Evolutionary conservation across 2,797 vertebrate genomes (phyloP), one percentile per base, ranked within the genome.

Genomic region (Bucorvus abyssinicus): DNA sequence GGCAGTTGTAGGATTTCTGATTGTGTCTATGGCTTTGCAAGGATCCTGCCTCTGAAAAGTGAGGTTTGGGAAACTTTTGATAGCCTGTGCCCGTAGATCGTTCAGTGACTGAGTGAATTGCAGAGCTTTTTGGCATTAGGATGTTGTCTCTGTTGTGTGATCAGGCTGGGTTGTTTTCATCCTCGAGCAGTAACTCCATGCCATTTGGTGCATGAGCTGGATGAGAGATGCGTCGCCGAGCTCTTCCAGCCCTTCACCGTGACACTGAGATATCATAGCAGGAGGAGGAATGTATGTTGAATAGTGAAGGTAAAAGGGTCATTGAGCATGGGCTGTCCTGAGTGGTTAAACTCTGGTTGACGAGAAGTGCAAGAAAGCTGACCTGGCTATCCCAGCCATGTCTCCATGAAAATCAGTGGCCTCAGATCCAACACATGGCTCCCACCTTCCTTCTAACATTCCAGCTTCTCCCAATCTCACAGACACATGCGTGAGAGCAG

Each of bases 141-240:
- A 22, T 64, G 30, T 21, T 53, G 29, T 40, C 53, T n/a, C 50
- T 47, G 44, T 30, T 47, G 53, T 5, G 22, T 40, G 50, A 47
- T 49, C 45, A 32, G 21, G 3, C 65, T 26, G 44, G 42, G 27
- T 22, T 47, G 40, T 18, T 52, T 81, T 42, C 1, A 10, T 49
- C 34, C 80, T 49, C 1, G 2, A 65, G 50, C 34, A n/a, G 40
- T 34, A 30, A 36, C 42, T 21, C 47, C 12, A 18, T 0, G 0
- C 8, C 2, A 2, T 50, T 52, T 42, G 52, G n/a, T 45, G 38
- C 1, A 1, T 55, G 38, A 50, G 53, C 16, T 70, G 74, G 32
- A 12, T 23, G 40, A 71, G 0, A 3, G 34, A 20, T 29, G 29
- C 40, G 36, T 40, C 1, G 4, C 20, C 0, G 2, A 63, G 65